Percentiles rank a stretch among this genome's conserved stretches.
phyloP scores from a whole-genome alignment of 2,113 vertebrate genomes.

The Lepisosteus oculatus region DNA sequence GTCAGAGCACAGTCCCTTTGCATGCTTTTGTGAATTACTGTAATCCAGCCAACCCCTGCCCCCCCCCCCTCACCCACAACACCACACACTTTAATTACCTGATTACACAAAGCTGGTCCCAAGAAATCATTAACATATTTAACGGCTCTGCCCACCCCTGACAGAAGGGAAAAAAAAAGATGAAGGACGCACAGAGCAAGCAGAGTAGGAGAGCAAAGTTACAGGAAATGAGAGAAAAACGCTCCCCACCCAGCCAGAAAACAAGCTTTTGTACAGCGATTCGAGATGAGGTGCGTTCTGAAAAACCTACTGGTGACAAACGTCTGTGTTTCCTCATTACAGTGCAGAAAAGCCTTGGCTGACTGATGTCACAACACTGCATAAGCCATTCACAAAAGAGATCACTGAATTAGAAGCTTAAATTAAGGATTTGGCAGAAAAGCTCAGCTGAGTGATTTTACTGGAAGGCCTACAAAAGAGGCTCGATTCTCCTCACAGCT shows the following conservation, averaged over 20 bases:
- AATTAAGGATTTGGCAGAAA: too few species aligned
- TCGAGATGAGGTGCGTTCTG: too few species aligned
- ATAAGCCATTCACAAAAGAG: too few species aligned
- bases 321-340: too few species aligned
- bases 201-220: conserved; percentile 11
- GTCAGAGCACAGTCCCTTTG: conserved; percentile 53
- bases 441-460: too few species aligned
- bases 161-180: conserved; percentile 47
- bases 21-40: conserved; percentile 66
- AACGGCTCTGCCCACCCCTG: conserved; percentile 96
- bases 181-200: conserved; percentile 14
- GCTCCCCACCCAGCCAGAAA: background rate
- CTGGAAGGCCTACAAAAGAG: too few species aligned
- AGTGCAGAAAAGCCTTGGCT: too few species aligned
- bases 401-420: too few species aligned
- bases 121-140: conserved; percentile 98
- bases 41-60: background rate
- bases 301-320: too few species aligned
- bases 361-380: too few species aligned
- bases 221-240: conserved; percentile 13
- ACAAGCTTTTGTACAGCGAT: background rate
- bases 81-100: conserved; percentile 74
- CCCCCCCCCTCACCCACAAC: conserved; percentile 37
- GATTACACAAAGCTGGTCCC: conserved; percentile 91
- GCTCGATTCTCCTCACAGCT: too few species aligned